Evolutionary conservation across 2,113 vertebrate species (phyloP).

Genomic region (Peucedramus taeniatus): DNA sequence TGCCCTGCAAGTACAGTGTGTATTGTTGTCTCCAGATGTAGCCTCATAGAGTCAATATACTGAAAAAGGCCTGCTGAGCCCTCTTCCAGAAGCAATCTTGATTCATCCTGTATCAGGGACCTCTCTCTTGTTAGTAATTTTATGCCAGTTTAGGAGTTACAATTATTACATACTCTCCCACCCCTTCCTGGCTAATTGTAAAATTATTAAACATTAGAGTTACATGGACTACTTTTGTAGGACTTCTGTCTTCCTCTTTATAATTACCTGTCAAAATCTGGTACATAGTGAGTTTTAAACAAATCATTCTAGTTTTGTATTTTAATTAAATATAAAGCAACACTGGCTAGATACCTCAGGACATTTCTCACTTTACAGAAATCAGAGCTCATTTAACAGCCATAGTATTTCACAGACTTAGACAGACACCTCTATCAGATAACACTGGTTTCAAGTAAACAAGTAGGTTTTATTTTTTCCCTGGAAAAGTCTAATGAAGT

Average conservation of each 20-base stretch:
- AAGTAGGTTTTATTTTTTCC: not conserved
- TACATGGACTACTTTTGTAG: not conserved
- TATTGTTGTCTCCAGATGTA: not conserved
- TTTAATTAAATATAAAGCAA: not conserved
- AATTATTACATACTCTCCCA: not conserved
- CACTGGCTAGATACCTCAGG: not conserved
- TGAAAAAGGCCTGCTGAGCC: not conserved
- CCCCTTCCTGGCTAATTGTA: not conserved
- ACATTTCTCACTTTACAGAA: not conserved
- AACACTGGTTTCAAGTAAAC: not conserved
- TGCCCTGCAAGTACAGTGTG: accelerated
- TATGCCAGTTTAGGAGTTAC: not conserved
- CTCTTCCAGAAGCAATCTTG: not conserved
- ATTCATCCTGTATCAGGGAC: not conserved
- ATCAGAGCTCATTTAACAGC: not conserved
- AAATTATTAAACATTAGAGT: not conserved
- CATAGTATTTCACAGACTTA: not conserved
- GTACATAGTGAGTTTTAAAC: not conserved
- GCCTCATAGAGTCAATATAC: not conserved
- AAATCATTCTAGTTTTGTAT: not conserved
- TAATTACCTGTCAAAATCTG: not conserved
- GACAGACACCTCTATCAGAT: not conserved
- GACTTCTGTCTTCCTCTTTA: not conserved
- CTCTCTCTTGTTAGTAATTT: not conserved
- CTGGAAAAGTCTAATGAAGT: not conserved